phyloP scores from a whole-genome alignment of 2,113 vertebrate species.

The Nannospalax galili region DNA sequence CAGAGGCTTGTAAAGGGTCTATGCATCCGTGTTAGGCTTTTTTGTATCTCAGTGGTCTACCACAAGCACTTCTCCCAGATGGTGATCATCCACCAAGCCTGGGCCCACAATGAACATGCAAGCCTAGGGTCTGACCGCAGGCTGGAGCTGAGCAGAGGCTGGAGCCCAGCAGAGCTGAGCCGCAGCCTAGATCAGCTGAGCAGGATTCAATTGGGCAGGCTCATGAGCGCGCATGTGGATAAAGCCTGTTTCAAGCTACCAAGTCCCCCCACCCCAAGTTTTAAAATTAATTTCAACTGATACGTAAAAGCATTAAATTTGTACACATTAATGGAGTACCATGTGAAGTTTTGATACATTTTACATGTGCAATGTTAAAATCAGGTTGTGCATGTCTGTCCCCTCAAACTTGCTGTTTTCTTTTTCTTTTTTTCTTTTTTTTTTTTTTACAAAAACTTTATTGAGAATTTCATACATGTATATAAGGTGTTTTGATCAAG shows the following conservation, averaged over 20 bases:
- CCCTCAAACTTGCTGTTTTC: background rate
- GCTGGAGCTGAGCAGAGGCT: background rate
- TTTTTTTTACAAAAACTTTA: too few relatives aligned
- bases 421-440: background rate
- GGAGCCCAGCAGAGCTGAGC: background rate
- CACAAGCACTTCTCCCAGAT: background rate
- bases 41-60: background rate
- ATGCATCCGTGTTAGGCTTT: background rate
- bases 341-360: background rate
- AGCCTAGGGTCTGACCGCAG: background rate
- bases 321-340: background rate
- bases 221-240: background rate
- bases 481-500: too few relatives aligned
- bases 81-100: background rate
- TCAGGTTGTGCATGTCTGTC: background rate
- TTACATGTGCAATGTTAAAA: background rate
- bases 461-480: too few relatives aligned
- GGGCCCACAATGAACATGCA: background rate
- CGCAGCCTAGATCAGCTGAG: background rate
- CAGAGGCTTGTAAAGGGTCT: background rate
- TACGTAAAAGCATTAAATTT: background rate
- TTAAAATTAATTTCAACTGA: background rate
- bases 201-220: background rate
- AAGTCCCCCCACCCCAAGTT: background rate
- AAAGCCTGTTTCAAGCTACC: slow-evolving; percentile 21